A percentile compares a stretch with the other conserved stretches of the same genome.
Conservation (phyloP, 2,888 invertebrate species). For the Eumacrocentrus americanus region DNA sequence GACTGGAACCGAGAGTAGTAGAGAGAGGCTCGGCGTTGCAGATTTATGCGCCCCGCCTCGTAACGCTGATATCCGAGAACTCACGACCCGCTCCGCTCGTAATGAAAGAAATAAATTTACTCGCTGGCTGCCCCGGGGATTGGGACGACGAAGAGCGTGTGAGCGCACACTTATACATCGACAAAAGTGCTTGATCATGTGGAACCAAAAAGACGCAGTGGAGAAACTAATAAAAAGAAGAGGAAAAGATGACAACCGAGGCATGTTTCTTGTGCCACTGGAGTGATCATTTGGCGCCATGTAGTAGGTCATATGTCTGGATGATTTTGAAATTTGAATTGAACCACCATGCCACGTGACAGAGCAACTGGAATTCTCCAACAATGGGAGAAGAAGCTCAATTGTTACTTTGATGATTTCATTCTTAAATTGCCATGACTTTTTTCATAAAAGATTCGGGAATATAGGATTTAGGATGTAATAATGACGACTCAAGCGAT, state of each 20-base stretch:
- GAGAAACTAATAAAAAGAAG: not conserved
- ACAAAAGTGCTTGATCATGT: not conserved
- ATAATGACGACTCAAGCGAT: too few species aligned
- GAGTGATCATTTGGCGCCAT: not conserved
- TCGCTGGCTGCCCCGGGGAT: conserved; percentile 46
- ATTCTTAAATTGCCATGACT: too few species aligned
- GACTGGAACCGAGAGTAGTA: conserved; percentile 36
- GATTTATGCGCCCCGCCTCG: conserved; percentile 60
- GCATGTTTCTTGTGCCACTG: not conserved
- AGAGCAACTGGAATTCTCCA: too few species aligned
- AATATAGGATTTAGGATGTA: too few species aligned
- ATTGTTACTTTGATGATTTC: too few species aligned
- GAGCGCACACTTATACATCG: conserved; percentile 26
- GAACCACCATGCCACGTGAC: too few species aligned
- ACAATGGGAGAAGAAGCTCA: too few species aligned
- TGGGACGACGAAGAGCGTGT: conserved; percentile 46
- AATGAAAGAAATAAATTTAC: conserved; percentile 62
- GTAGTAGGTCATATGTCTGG: too few species aligned
- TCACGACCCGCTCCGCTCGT: conserved; percentile 59
- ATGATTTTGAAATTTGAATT: too few species aligned
- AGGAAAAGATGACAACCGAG: not conserved
- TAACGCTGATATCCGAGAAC: conserved; percentile 60
- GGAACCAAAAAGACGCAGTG: not conserved
- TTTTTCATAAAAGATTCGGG: too few species aligned
- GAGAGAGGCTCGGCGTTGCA: conserved; percentile 49